A percentile compares a stretch with the other conserved stretches of the same genome.
These are phyloP conservation scores for Diceros bicornis DNA, from an alignment of 2,797 vertebrate genomes.

Conservation along the genomic window DNA sequence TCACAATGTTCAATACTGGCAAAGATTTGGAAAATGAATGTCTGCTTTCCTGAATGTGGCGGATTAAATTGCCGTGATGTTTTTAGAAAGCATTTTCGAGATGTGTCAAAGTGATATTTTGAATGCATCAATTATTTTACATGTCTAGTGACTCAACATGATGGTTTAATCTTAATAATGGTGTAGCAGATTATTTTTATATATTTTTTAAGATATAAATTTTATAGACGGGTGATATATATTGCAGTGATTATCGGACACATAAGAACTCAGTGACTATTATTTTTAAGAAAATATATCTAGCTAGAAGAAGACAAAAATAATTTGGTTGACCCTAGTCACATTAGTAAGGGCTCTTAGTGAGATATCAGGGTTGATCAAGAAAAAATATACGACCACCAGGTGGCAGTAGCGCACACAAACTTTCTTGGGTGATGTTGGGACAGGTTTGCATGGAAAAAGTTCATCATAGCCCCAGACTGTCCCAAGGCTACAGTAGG, in stretches of 20 bases:
- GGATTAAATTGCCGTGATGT: neutral
- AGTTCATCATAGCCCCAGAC: neutral
- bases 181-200: neutral
- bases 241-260: neutral
- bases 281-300: neutral
- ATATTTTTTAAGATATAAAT: neutral
- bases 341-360: neutral
- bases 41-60: neutral
- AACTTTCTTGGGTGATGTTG: neutral
- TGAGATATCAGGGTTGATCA: neutral
- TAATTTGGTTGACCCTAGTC: neutral
- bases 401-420: neutral
- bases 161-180: neutral
- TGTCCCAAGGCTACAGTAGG: neutral
- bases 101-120: neutral
- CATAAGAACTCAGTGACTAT: neutral
- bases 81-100: neutral
- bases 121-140: neutral
- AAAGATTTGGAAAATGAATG: neutral
- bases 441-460: neutral
- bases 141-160: neutral
- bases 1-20: neutral
- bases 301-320: neutral
- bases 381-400: neutral
- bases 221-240: neutral